phyloP scores from a whole-genome alignment of 2,888 invertebrate genomes.

The Choristoneura rosaceana region DNA sequence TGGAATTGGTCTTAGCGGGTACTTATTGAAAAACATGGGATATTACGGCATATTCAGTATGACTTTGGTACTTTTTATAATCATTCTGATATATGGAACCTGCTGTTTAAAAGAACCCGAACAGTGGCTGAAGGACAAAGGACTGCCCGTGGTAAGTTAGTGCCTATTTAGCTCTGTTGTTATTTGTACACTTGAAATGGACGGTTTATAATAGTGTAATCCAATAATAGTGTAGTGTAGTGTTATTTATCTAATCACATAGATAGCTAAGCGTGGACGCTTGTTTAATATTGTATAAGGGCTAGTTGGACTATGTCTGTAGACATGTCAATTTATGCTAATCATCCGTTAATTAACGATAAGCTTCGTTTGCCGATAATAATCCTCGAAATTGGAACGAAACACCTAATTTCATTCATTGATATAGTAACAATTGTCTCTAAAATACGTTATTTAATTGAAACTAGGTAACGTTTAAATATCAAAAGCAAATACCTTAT shows the following conservation, averaged over 20 bases:
- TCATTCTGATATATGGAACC: constrained; percentile 90
- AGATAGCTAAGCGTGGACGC: not conserved
- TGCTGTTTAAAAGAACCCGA: constrained; percentile 89
- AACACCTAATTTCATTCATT: not conserved
- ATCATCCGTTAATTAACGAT: not conserved
- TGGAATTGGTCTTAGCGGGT: constrained; percentile 84
- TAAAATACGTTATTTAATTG: not conserved
- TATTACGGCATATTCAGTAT: constrained; percentile 78
- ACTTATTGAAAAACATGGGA: constrained; percentile 72
- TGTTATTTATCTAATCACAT: not conserved
- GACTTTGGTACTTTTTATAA: constrained; percentile 72
- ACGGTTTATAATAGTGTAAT: not conserved
- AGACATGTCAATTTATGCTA: not conserved
- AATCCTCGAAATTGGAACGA: not conserved
- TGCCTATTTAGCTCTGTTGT: not conserved
- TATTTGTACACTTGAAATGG: not conserved
- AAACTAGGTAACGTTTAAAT: no score
- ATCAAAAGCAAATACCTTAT: no score
- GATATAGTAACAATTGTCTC: not conserved
- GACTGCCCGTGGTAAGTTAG: constrained; percentile 68
- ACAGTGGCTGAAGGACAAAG: constrained; percentile 65
- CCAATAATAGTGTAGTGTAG: no score
- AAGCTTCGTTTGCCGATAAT: not conserved
- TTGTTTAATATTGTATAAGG: not conserved
- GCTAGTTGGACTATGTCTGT: not conserved